Base-by-base conservation (phyloP, 2,113 vertebrate genomes). In the Hyla sarda region DNA sequence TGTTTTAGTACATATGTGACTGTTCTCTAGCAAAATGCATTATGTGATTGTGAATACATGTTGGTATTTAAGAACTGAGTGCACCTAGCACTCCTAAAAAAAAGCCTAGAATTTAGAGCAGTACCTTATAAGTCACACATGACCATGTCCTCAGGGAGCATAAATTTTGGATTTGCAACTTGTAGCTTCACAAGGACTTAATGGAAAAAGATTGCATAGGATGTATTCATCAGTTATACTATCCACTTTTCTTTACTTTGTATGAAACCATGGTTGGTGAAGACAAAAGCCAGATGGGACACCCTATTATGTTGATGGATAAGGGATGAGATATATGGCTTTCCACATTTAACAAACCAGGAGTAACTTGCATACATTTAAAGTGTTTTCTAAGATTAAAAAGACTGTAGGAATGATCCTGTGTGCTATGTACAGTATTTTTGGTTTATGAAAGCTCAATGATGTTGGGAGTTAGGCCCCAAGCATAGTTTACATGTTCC, bases 21-120 rank as follows among this genome's bases (percentile, higher is more conserved):
- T 96, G 96, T 95, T 96, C 96, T 95, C 95, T 97, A 96, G 96
- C 92, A 93, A 94, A 95, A 94, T 94, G 94, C 94, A 95, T 96
- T 93, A 93, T 95, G 95, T 97, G 95, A 94, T 95, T 95, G 92
- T 93, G 56, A 81, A 45, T 94, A 90, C 89, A 92, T 95, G 95
- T 94, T 92, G 93, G 92, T 95, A 96, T 95, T 95, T 95, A 95
- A 95, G 92, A 94, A 45, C 93, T 93, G 95, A 94, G 93, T 94
- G 94, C 94, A 93, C 94, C 95, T 94, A 94, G 93, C 95, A 94
- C 95, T 94, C 93, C 93, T 90, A 93, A 95, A 94, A 92, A 92
- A 92, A 92, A 95, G 93, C 91, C 93, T 92, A 94, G 92, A 93
- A 93, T 85, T 88, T 54, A 91, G 90, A 92, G 87, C 92, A 93